Conservation (phyloP, 2,113 vertebrate species). For the Elephas maximus region DNA sequence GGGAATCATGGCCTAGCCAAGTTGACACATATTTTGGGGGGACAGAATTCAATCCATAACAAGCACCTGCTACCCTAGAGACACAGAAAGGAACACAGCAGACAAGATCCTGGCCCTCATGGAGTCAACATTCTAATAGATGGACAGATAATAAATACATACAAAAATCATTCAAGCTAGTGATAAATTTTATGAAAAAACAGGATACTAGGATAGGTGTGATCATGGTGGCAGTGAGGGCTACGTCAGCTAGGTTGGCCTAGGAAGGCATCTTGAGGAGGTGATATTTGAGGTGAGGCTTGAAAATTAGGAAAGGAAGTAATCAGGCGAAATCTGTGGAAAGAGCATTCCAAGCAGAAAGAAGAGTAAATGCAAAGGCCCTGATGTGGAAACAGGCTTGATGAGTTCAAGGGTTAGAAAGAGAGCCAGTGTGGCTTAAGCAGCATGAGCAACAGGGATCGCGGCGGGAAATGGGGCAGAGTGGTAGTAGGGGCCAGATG, state of each 20-base stretch:
- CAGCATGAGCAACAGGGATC: not conserved
- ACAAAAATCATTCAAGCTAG: no score
- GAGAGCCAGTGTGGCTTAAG: no score
- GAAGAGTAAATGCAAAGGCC: not conserved
- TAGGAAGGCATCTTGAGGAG: not conserved
- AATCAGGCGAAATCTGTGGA: not conserved
- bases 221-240: not conserved
- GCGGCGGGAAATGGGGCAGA: not conserved
- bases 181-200: not conserved
- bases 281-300: not conserved
- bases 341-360: not conserved
- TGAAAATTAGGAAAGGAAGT: not conserved
- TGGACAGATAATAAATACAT: not conserved
- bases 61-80: not conserved
- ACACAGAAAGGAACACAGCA: not conserved
- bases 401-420: not conserved
- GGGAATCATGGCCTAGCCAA: no score
- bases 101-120: not conserved
- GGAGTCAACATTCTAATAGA: not conserved
- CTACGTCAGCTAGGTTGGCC: not conserved
- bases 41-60: no score
- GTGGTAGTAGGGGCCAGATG: no score
- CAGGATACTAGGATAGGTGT: not conserved
- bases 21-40: no score
- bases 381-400: not conserved